Percentiles rank a stretch among this genome's conserved stretches.
These are phyloP conservation scores for Morpho deidamia DNA, from an alignment of 2,888 invertebrate species.

Conservation along the genomic window DNA sequence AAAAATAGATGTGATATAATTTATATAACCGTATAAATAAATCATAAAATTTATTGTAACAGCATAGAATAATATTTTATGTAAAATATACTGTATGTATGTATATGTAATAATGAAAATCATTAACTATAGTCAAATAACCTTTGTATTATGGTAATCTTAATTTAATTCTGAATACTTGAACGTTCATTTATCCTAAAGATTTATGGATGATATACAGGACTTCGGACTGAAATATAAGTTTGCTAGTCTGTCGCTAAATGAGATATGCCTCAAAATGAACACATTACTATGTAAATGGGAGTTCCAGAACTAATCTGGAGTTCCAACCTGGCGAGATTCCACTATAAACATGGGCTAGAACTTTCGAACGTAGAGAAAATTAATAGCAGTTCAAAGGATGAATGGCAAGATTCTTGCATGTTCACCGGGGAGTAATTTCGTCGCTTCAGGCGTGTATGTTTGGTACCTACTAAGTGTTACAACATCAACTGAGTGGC, in stretches of 20 bases:
- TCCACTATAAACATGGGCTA: conserved; percentile 5
- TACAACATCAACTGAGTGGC: neutral
- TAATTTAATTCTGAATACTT: neutral
- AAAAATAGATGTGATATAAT: too few relatives aligned
- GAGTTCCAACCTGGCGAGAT: neutral
- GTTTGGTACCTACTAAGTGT: neutral
- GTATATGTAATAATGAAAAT: too few relatives aligned
- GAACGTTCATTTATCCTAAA: neutral
- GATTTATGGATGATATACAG: neutral
- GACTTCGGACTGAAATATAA: neutral
- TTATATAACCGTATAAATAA: too few relatives aligned
- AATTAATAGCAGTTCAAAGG: conserved; percentile 14
- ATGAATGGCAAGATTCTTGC: conserved; percentile 8
- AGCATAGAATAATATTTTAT: too few relatives aligned
- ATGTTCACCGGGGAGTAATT: conserved; percentile 1
- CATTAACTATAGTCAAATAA: too few relatives aligned
- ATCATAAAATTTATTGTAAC: too few relatives aligned
- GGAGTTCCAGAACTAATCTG: conserved; percentile 8
- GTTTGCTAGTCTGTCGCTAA: conserved; percentile 1
- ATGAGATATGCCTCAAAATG: conserved; percentile 6
- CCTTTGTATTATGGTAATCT: too few relatives aligned
- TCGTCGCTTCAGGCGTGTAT: conserved; percentile 1
- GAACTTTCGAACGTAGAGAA: conserved; percentile 11
- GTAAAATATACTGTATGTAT: too few relatives aligned
- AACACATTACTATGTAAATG: conserved; percentile 21